Conservation (phyloP, 2,797 vertebrate genomes). For the Labeo calbasu region DNA sequence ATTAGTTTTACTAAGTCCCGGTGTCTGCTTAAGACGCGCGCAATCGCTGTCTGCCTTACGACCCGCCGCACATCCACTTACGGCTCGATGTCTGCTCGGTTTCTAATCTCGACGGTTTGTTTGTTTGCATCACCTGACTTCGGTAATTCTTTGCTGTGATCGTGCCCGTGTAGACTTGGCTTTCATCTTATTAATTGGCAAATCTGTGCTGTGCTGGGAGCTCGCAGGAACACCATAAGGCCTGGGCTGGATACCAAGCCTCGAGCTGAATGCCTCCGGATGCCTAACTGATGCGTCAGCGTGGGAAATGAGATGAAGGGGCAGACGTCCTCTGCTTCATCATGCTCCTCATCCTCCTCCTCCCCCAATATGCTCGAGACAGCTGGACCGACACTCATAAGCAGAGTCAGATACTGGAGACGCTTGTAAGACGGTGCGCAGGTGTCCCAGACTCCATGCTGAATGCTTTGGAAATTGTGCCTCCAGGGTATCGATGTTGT, state of each 20-base stretch:
- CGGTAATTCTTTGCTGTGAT: constrained; percentile 61
- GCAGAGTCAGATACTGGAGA: constrained; percentile 34
- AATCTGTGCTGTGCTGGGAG: constrained; percentile 63
- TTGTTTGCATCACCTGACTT: constrained; percentile 74
- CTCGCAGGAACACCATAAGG: constrained; percentile 53
- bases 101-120: constrained; percentile 57
- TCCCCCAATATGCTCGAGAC: constrained; percentile 51
- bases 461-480: constrained; percentile 53
- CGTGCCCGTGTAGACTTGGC: constrained; percentile 49
- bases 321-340: constrained; percentile 37
- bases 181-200: constrained; percentile 76
- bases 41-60: constrained; percentile 11
- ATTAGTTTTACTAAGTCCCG: constrained; percentile 53
- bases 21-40: constrained; percentile 22
- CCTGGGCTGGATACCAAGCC: constrained; percentile 50
- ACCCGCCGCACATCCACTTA: constrained; percentile 16
- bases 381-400: constrained; percentile 34
- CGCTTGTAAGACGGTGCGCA: constrained; percentile 52
- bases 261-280: constrained; percentile 43
- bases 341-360: constrained; percentile 36
- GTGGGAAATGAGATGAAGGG: constrained; percentile 54
- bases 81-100: constrained; percentile 42
- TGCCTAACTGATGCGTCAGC: constrained; percentile 52
- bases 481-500: constrained; percentile 20
- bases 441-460: constrained; percentile 47